A percentile compares a stretch with the other conserved stretches of the same genome.
phyloP scores from a whole-genome alignment of 2,888 invertebrate species.

The Pollenia labialis region DNA sequence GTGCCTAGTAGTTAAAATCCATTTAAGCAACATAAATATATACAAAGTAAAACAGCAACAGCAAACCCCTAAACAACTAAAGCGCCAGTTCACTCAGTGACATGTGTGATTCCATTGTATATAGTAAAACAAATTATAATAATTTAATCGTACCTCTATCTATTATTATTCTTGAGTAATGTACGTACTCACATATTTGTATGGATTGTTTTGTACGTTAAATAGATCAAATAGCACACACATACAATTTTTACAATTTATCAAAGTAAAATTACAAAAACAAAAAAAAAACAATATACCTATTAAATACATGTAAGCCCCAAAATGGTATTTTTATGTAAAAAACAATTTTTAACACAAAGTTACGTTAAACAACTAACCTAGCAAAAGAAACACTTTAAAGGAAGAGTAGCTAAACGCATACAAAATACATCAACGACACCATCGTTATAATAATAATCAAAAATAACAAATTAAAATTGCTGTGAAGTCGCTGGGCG shows the following conservation, averaged over 20 bases:
- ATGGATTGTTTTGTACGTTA: conserved; percentile 36
- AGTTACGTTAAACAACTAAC: conserved; percentile 34
- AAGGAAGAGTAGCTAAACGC: conserved; percentile 42
- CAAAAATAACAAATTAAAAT: conserved; percentile 48
- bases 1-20: conserved; percentile 66
- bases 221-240: conserved; percentile 39
- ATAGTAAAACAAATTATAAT: conserved; percentile 43
- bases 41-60: not conserved
- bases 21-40: conserved; percentile 17
- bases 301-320: not conserved
- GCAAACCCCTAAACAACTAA: conserved; percentile 33
- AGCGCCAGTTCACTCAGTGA: conserved; percentile 63
- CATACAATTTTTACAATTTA: conserved; percentile 29
- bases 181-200: conserved; percentile 36
- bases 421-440: conserved; percentile 18
- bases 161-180: conserved; percentile 54
- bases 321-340: conserved; percentile 17
- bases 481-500: conserved; percentile 70
- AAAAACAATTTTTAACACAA: conserved; percentile 32
- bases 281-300: not conserved
- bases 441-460: conserved; percentile 28
- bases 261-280: conserved; percentile 17
- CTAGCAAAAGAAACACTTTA: conserved; percentile 4
- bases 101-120: conserved; percentile 70
- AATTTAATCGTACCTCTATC: conserved; percentile 26